A percentile compares a stretch with the other conserved stretches of the same genome.
Evolutionary conservation across 2,113 vertebrate genomes (phyloP).

Genomic region (Rhabdornis inornatus): DNA sequence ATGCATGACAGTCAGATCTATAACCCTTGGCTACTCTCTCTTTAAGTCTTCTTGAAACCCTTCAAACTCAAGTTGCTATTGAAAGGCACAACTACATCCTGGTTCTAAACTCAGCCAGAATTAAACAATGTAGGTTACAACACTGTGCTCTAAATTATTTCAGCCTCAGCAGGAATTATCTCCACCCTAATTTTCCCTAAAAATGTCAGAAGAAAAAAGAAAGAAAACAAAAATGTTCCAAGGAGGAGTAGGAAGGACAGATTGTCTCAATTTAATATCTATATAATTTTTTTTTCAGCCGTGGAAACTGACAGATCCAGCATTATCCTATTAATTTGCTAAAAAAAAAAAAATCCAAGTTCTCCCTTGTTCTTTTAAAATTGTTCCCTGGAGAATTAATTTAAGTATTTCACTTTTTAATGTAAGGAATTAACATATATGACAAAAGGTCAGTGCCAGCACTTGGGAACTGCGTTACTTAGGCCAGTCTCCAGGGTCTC

Average conservation of each 20-base stretch:
- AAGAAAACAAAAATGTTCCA: not conserved
- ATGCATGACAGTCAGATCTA: not conserved
- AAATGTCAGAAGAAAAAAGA: not conserved
- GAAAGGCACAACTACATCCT: not conserved
- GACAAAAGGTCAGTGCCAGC: not conserved
- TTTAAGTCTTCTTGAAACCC: not conserved
- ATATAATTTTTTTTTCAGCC: not conserved
- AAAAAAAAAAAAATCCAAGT: not conserved
- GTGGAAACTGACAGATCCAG: not conserved
- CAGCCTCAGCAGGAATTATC: not conserved
- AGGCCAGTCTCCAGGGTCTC: not conserved
- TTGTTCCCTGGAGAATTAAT: not conserved
- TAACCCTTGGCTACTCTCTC: not conserved
- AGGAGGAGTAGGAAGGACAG: not conserved
- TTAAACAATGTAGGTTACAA: not conserved
- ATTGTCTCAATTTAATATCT: not conserved
- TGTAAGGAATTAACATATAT: conserved; percentile 5
- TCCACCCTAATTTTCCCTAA: not conserved
- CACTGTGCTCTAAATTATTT: not conserved
- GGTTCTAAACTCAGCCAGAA: not conserved
- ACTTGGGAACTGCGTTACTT: not conserved
- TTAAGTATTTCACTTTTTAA: conserved; percentile 12
- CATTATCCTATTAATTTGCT: not conserved
- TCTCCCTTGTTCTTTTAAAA: conserved; percentile 8
- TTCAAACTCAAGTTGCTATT: not conserved